Evolutionary conservation across 1,140 invertebrate genomes (phyloP).

Genomic region (Tetranychus cinnabarinus): DNA sequence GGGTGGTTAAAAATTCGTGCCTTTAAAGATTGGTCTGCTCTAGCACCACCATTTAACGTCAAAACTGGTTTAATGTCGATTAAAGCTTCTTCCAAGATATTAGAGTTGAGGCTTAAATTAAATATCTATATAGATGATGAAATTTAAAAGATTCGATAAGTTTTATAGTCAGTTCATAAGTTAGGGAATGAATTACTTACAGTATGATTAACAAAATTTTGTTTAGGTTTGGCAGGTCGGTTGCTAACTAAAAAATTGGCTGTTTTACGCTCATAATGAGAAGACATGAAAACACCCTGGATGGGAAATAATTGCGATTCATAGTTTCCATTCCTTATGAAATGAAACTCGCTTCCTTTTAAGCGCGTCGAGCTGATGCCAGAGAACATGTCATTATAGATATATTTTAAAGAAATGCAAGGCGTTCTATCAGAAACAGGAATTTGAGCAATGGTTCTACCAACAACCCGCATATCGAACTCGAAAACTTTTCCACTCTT

Average conservation of each 20-base stretch:
- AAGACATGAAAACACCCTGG: neutral
- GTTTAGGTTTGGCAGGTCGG: neutral
- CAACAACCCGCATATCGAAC: neutral
- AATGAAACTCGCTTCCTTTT: neutral
- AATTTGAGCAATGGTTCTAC: neutral
- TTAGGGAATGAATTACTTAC: neutral
- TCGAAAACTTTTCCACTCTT: constrained; percentile 37
- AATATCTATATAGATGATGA: neutral
- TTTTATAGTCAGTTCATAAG: neutral
- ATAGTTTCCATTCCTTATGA: neutral
- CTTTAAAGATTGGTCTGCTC: constrained; percentile 34
- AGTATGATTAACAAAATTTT: neutral
- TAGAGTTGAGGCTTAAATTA: neutral
- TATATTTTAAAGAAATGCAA: neutral
- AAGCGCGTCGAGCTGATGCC: neutral
- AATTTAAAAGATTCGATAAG: neutral
- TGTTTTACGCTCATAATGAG: neutral
- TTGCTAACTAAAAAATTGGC: neutral
- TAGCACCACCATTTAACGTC: constrained; percentile 25
- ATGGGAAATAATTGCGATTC: neutral
- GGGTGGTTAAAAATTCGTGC: constrained; percentile 30
- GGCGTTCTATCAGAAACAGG: neutral
- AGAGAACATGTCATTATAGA: neutral
- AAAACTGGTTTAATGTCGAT: too few species aligned
- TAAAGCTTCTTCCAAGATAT: too few species aligned